Evolutionary conservation across 2,888 invertebrate species (phyloP).

Genomic region (Eupithecia inturbata): DNA sequence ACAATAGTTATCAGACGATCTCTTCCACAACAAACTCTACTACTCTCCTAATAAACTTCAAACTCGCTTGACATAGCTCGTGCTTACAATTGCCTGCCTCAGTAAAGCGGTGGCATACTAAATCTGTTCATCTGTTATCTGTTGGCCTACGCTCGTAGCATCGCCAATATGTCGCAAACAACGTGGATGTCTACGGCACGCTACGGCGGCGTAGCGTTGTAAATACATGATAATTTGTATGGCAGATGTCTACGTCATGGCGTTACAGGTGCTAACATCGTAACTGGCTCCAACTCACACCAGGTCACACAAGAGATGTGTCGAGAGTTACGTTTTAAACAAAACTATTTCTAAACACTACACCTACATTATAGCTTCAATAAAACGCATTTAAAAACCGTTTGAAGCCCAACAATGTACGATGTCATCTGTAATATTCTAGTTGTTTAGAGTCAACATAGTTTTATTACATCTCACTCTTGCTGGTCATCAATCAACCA

Average conservation of each 20-base stretch:
- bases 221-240: neutral
- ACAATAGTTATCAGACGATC: constrained; percentile 1
- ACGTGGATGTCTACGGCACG: neutral
- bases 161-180: constrained; percentile 7
- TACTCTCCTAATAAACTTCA: constrained; percentile 4
- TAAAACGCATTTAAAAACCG: no score
- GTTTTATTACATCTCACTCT: no score
- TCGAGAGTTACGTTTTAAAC: no score
- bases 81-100: constrained; percentile 10
- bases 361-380: no score
- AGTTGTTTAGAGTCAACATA: no score
- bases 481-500: no score
- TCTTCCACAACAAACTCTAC: neutral
- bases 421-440: no score
- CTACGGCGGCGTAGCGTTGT: neutral
- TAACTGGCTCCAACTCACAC: no score
- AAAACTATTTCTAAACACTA: no score
- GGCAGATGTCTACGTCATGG: neutral
- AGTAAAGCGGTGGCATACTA: constrained; percentile 6
- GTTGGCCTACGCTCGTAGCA: constrained; percentile 7
- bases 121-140: constrained; percentile 16
- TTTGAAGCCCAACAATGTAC: no score
- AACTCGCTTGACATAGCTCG: constrained; percentile 5
- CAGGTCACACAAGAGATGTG: no score
- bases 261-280: no score